Percentiles rank a stretch among this genome's conserved stretches.
Conservation (phyloP, 2,888 invertebrate genomes). For the Ametastegia equiseti region DNA sequence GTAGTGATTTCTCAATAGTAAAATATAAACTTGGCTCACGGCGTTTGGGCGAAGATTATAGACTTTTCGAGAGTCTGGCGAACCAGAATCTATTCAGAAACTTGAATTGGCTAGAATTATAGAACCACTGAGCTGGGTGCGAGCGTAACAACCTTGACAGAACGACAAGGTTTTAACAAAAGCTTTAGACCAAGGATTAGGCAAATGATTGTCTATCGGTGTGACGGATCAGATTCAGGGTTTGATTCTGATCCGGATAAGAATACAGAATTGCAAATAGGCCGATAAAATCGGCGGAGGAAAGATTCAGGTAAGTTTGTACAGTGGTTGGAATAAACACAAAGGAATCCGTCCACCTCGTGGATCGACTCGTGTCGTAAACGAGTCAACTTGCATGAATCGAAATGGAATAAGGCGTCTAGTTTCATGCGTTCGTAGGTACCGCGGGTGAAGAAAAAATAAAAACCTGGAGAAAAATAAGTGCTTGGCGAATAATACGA, state of each 20-base stretch:
- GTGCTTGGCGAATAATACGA: background rate
- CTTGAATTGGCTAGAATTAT: background rate
- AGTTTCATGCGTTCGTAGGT: background rate
- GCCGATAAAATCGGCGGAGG: background rate
- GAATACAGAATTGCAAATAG: background rate
- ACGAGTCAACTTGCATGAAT: background rate
- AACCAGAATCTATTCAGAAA: background rate
- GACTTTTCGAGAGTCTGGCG: background rate
- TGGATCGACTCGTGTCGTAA: background rate
- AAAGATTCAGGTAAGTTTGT: background rate
- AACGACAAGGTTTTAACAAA: background rate
- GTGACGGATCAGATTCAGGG: background rate
- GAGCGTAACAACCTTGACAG: slow-evolving; percentile 3
- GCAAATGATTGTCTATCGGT: background rate
- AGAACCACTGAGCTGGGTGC: background rate
- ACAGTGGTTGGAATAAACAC: background rate
- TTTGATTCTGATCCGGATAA: background rate
- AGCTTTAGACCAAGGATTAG: background rate
- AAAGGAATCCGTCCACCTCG: slow-evolving; percentile 14
- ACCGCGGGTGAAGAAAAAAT: background rate
- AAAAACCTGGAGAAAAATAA: background rate
- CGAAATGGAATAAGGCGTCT: background rate
- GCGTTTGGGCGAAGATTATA: background rate
- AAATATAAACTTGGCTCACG: background rate
- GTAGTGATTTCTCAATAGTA: background rate